Evolutionary conservation across 1,140 invertebrate genomes (phyloP).

Genomic region (Amyelois transitella): DNA sequence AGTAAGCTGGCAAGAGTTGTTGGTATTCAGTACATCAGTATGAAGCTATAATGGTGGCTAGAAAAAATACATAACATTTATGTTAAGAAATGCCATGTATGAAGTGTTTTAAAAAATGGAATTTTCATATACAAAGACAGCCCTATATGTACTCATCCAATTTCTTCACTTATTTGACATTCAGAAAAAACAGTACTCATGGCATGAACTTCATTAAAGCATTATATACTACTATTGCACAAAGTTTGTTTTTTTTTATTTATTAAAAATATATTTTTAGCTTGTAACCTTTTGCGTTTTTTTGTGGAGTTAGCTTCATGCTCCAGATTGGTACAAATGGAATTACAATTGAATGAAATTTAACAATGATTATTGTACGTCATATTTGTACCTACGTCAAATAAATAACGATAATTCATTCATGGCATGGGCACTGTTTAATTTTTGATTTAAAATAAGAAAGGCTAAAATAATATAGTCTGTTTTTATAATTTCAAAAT

Average conservation of each 20-base stretch:
- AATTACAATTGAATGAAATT: too few relatives aligned
- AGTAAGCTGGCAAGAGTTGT: not conserved
- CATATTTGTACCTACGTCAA: too few relatives aligned
- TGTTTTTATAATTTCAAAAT: not conserved
- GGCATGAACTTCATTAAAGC: slow-evolving; percentile 25
- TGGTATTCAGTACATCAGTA: not conserved
- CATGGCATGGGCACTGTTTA: slow-evolving; percentile 40
- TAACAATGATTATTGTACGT: too few relatives aligned
- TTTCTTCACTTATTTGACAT: not conserved
- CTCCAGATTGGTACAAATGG: too few relatives aligned
- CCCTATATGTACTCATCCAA: not conserved
- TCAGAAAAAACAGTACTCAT: slow-evolving; percentile 33
- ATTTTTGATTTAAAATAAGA: not conserved
- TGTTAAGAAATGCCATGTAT: slow-evolving; percentile 4
- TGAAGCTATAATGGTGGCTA: slow-evolving; percentile 1
- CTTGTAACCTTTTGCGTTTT: too few relatives aligned
- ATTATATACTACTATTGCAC: too few relatives aligned
- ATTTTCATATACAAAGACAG: not conserved
- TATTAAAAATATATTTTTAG: too few relatives aligned
- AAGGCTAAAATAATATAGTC: not conserved
- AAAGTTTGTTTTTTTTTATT: too few relatives aligned
- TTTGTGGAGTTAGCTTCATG: too few relatives aligned
- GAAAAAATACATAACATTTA: slow-evolving; percentile 3
- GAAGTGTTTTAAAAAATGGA: not conserved
- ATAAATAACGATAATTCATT: too few relatives aligned